Evolutionary conservation across 2,888 invertebrate species (phyloP).

Genomic region (Torymus tubicola): DNA sequence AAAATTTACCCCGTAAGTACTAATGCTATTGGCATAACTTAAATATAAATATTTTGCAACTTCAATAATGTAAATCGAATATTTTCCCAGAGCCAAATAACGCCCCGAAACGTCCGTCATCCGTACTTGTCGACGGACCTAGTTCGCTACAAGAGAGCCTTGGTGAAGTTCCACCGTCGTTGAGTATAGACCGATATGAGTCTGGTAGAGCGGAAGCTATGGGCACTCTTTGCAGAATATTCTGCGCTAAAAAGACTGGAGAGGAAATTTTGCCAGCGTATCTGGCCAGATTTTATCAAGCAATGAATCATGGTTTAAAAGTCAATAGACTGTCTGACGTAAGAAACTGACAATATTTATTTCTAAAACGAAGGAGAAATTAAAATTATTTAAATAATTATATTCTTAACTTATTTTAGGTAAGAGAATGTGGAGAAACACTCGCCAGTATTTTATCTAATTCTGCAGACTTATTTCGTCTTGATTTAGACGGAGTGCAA

Average conservation of each 20-base stretch:
- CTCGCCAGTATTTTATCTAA: conserved; percentile 92
- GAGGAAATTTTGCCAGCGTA: conserved; percentile 96
- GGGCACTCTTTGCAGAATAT: conserved; percentile 95
- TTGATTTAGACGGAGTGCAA: conserved; percentile 95
- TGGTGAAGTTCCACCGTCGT: conserved; percentile 82
- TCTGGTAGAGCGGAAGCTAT: conserved; percentile 95
- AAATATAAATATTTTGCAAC: not conserved
- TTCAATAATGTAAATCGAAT: conserved; percentile 5
- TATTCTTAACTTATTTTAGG: conserved; percentile 64
- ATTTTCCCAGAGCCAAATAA: conserved; percentile 70
- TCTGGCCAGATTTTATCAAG: conserved; percentile 94
- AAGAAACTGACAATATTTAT: conserved; percentile 23
- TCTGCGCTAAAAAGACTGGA: conserved; percentile 96
- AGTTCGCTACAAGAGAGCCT: conserved; percentile 81
- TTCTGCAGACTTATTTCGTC: conserved; percentile 89
- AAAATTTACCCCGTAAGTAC: conserved; percentile 78
- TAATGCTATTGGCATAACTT: not conserved
- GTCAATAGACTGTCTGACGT: conserved; percentile 77
- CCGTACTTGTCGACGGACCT: conserved; percentile 82
- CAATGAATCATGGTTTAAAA: conserved; percentile 90
- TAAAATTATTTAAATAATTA: not conserved
- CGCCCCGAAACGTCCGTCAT: conserved; percentile 81
- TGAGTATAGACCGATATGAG: conserved; percentile 88
- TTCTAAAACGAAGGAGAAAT: too few species aligned
- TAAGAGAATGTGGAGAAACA: conserved; percentile 84